Evolutionary conservation across 1,140 invertebrate species (phyloP).

Genomic region (Trichomalopsis sarcophagae): DNA sequence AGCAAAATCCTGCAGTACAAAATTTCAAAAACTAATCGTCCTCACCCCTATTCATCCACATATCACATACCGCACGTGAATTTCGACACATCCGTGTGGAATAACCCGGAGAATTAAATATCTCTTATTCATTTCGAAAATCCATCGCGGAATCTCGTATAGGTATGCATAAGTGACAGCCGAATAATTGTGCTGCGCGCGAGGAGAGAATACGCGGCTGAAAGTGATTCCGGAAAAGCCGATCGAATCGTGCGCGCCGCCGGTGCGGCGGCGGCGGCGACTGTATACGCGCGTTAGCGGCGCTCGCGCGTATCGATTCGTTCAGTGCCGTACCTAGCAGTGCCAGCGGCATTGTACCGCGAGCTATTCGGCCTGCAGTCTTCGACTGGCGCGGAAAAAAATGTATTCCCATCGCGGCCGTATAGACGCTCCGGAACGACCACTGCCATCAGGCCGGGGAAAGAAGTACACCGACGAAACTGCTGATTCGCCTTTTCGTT

Average conservation of each 20-base stretch:
- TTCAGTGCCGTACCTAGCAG: slow-evolving; percentile 57
- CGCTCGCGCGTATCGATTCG: slow-evolving; percentile 60
- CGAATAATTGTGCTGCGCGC: not conserved
- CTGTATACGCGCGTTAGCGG: not conserved
- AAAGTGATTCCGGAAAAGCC: slow-evolving; percentile 56
- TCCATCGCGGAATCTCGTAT: not conserved
- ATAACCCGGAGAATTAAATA: too few relatives aligned
- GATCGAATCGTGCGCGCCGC: slow-evolving; percentile 50
- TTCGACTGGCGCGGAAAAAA: not conserved
- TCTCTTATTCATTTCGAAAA: not conserved
- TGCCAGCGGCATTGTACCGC: slow-evolving; percentile 51
- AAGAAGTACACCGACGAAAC: slow-evolving; percentile 3
- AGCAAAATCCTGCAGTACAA: too few relatives aligned
- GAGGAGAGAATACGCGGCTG: not conserved
- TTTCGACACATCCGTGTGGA: too few relatives aligned
- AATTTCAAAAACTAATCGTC: too few relatives aligned
- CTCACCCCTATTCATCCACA: too few relatives aligned
- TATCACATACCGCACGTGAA: too few relatives aligned
- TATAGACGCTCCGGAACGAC: not conserved
- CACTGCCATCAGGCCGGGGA: not conserved
- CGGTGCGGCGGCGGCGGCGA: slow-evolving; percentile 14
- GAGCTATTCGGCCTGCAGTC: not conserved
- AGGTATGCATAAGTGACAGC: not conserved
- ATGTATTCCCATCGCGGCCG: not conserved
- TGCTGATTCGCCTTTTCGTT: not conserved